Evolutionary conservation across 2,113 vertebrate genomes (phyloP), one percentile per base, ranked within the genome.

Genomic region (Anas platyrhynchos): DNA sequence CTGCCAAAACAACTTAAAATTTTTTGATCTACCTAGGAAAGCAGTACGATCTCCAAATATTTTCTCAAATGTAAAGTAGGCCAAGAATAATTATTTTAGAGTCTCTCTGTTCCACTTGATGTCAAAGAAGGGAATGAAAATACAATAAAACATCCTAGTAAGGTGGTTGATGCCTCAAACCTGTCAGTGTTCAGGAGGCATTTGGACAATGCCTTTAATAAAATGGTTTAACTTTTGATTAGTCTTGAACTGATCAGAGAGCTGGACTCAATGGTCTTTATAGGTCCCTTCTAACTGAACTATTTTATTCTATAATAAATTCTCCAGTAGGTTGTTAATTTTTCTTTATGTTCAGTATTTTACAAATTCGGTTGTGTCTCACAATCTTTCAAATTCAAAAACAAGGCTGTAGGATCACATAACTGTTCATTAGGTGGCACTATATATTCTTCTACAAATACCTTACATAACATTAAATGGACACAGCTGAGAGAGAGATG

Each of bases 341-440:
- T 86, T 58, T 25, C 22, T 34, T 12, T 14, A 11, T 29, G 54
- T 32, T 22, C 44, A 48, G 54, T 22, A 17, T 34, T 83, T 86
- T n/a, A 18, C 13, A 41, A 26, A 2, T 8, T 1, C 0, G 16
- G n/a, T 5, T 69, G 26, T 59, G 20, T 13, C 13, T 72, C 36
- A 41, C 31, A 59, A 55, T 17, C 11, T n/a, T 36, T 31, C n/a
- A 54, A 27, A 67, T 55, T 44, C 16, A 61, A 9, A 46, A 55
- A 1, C 38, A 62, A n/a, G 52, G 76, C 59, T 83, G 79, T 41
- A 63, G 72, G n/a, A 54, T 44, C 48, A 23, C 25, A 4, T 1
- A 4, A 20, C 16, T 5, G 38, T 56, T 95, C 95, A 56, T 67
- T 31, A 89, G 91, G 32, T 94, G 93, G 69, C 86, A 92, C 86